These are phyloP conservation scores for Drosophila koepferae DNA, from an alignment of 2,888 invertebrate species.

Conservation along the genomic window DNA sequence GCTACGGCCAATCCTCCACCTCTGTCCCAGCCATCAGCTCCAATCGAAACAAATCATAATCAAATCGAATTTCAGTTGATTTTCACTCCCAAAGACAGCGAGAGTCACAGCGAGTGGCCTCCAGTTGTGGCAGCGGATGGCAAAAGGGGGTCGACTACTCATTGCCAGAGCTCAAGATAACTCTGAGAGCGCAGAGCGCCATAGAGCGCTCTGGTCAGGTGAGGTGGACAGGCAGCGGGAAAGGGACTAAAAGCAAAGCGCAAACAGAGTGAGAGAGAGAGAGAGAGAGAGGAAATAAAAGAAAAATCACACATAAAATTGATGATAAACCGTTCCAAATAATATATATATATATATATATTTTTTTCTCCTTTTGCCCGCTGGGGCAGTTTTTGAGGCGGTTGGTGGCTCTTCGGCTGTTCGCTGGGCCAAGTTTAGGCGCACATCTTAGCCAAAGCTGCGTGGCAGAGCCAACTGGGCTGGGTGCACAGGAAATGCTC, in stretches of 20 bases:
- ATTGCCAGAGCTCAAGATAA: slow-evolving; percentile 53
- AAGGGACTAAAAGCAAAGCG: slow-evolving; percentile 44
- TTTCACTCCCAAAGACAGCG: slow-evolving; percentile 77
- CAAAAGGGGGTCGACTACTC: slow-evolving; percentile 29
- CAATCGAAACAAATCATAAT: slow-evolving; percentile 80
- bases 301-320: slow-evolving; percentile 80
- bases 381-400: slow-evolving; percentile 35
- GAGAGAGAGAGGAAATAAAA: slow-evolving; percentile 50
- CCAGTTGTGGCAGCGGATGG: slow-evolving; percentile 22
- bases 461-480: slow-evolving; percentile 50
- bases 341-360: slow-evolving; percentile 43
- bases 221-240: slow-evolving; percentile 14
- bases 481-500: slow-evolving; percentile 64
- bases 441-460: slow-evolving; percentile 58
- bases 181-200: slow-evolving; percentile 11
- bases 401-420: background rate
- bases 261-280: slow-evolving; percentile 32
- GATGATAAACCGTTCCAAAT: slow-evolving; percentile 82
- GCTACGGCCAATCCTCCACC: background rate
- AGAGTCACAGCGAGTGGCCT: slow-evolving; percentile 52
- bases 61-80: slow-evolving; percentile 80
- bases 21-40: background rate
- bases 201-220: slow-evolving; percentile 34
- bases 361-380: slow-evolving; percentile 46
- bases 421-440: slow-evolving; percentile 31